Percentiles rank a stretch among this genome's conserved stretches.
phyloP scores from a whole-genome alignment of 2,113 vertebrate genomes.

The Axis porcinus region DNA sequence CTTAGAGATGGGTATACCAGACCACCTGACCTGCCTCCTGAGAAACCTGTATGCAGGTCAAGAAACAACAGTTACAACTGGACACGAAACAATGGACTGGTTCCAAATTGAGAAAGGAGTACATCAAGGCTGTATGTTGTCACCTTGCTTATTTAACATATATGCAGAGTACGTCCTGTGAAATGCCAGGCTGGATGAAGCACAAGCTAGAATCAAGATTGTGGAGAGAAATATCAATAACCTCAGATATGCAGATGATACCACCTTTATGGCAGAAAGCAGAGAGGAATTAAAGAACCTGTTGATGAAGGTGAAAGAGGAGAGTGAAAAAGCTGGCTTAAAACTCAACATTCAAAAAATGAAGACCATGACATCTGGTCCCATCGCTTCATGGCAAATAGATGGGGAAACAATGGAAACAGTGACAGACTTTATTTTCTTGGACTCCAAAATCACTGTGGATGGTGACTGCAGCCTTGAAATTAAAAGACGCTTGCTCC shows the following conservation, averaged over 20 bases:
- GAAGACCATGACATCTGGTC: neutral
- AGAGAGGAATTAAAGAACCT: neutral
- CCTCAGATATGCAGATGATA: neutral
- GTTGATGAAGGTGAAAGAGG: neutral
- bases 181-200: neutral
- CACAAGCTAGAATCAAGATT: neutral
- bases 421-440: neutral
- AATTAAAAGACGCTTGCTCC: neutral
- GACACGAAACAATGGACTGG: neutral
- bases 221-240: neutral
- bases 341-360: neutral
- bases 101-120: neutral
- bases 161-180: neutral
- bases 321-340: neutral
- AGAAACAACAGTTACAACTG: neutral
- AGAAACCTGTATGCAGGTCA: neutral
- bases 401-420: neutral
- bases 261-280: neutral
- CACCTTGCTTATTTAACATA: neutral
- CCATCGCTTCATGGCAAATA: neutral
- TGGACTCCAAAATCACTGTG: neutral
- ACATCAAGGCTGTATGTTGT: neutral
- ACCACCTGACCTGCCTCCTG: neutral
- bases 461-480: neutral
- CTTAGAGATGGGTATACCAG: neutral